Conservation (phyloP, 1,140 invertebrate species). For the Drosophila carrolli region DNA sequence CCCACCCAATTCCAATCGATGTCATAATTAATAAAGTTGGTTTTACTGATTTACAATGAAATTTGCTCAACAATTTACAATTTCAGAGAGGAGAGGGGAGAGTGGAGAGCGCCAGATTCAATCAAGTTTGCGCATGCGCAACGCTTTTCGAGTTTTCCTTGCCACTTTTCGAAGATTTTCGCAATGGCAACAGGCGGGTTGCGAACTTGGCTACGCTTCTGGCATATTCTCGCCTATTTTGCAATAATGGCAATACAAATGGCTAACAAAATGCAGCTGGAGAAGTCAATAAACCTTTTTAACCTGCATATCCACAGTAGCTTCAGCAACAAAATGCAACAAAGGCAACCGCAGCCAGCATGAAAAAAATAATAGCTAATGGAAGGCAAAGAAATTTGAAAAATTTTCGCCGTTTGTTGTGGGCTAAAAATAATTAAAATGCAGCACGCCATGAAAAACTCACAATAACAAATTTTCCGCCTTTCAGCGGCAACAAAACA, state of each 20-base stretch:
- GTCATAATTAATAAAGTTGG: constrained; percentile 57
- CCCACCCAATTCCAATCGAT: constrained; percentile 6
- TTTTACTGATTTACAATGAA: constrained; percentile 54
- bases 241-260: constrained; percentile 19
- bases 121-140: constrained; percentile 59
- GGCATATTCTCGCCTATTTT: constrained; percentile 55
- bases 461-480: constrained; percentile 81
- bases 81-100: constrained; percentile 8
- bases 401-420: constrained; percentile 48
- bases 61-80: constrained; percentile 57
- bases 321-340: constrained; percentile 25
- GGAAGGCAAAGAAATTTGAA: constrained; percentile 60
- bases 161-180: constrained; percentile 36
- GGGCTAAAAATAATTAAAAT: constrained; percentile 69
- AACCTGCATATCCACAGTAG: constrained; percentile 60
- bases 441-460: constrained; percentile 60
- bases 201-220: constrained; percentile 57
- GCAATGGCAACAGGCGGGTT: constrained; percentile 45
- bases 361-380: constrained; percentile 33
- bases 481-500: constrained; percentile 49
- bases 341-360: constrained; percentile 30
- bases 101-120: constrained; percentile 19
- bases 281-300: constrained; percentile 79
- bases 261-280: constrained; percentile 44
- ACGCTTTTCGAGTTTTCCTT: constrained; percentile 41